Evolutionary conservation across 1,140 invertebrate species (phyloP).

Genomic region (Popillia japonica): DNA sequence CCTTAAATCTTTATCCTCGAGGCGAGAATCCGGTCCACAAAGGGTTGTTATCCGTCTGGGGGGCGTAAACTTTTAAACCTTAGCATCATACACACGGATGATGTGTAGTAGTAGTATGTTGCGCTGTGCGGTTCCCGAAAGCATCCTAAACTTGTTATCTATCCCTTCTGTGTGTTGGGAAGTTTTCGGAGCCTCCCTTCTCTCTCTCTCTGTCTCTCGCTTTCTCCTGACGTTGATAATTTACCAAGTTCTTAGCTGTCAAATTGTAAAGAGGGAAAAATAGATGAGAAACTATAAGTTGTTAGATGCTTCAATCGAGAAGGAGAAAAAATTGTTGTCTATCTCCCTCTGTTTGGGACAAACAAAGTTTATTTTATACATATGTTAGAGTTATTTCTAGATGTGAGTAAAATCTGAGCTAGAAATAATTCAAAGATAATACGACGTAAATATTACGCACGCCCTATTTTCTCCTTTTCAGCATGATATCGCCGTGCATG

Average conservation of each 20-base stretch:
- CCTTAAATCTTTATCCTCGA: conserved; percentile 33
- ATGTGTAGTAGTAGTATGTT: neutral
- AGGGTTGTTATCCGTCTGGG: conserved; percentile 21
- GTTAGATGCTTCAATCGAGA: too few relatives aligned
- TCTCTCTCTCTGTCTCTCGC: too few relatives aligned
- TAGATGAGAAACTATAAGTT: neutral
- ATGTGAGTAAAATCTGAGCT: too few relatives aligned
- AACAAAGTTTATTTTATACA: too few relatives aligned
- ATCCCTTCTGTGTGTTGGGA: conserved; percentile 25
- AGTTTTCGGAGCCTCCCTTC: neutral
- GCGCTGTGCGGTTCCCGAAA: conserved; percentile 1
- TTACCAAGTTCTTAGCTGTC: neutral
- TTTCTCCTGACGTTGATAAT: conserved; percentile 11
- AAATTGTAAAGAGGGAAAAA: neutral
- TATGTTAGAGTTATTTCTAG: too few relatives aligned
- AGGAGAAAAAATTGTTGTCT: too few relatives aligned
- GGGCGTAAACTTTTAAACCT: conserved; percentile 29
- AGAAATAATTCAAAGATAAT: conserved; percentile 8
- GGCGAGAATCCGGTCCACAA: conserved; percentile 34
- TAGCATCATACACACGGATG: neutral
- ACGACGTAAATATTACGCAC: neutral
- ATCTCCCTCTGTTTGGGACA: too few relatives aligned
- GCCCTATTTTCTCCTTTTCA: neutral
- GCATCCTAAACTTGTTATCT: conserved; percentile 39
- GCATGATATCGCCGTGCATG: neutral